These are phyloP conservation scores for Probaryconus sp. DNA, from an alignment of 1,140 invertebrate genomes.

Conservation along the genomic window DNA sequence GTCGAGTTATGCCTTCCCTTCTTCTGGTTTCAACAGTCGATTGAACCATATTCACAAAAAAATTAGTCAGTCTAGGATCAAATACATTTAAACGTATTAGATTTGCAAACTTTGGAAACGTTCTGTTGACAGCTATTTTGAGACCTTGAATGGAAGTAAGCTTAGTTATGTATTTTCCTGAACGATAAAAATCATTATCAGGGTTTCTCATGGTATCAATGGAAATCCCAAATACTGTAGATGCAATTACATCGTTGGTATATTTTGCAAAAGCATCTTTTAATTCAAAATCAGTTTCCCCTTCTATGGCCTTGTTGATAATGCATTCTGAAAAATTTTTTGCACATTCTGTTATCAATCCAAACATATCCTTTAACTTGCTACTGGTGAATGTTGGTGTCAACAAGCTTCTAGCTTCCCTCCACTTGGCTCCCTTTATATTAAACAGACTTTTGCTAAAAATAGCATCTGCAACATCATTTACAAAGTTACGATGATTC, in stretches of 20 bases:
- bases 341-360: constrained; percentile 62
- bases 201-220: constrained; percentile 1
- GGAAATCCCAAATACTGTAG: constrained; percentile 1
- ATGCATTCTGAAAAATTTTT: constrained; percentile 25
- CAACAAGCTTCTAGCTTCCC: constrained; percentile 68
- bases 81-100: constrained; percentile 49
- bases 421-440: constrained; percentile 68
- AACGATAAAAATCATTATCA: constrained; percentile 4
- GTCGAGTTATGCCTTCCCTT: constrained; percentile 72
- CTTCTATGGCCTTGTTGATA: neutral
- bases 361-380: constrained; percentile 70
- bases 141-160: constrained; percentile 69
- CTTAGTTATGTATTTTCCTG: neutral
- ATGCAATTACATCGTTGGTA: constrained; percentile 4
- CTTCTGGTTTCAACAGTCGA: constrained; percentile 76
- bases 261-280: constrained; percentile 55
- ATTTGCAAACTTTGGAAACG: constrained; percentile 25
- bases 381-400: constrained; percentile 72
- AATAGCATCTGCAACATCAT: constrained; percentile 75
- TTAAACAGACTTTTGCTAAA: constrained; percentile 75
- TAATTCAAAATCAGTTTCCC: constrained; percentile 1
- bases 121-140: constrained; percentile 15
- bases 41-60: constrained; percentile 71
- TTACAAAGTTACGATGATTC: constrained; percentile 76
- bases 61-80: constrained; percentile 39